Evolutionary conservation across 2,888 invertebrate genomes (phyloP).

Genomic region (Altica lythri): DNA sequence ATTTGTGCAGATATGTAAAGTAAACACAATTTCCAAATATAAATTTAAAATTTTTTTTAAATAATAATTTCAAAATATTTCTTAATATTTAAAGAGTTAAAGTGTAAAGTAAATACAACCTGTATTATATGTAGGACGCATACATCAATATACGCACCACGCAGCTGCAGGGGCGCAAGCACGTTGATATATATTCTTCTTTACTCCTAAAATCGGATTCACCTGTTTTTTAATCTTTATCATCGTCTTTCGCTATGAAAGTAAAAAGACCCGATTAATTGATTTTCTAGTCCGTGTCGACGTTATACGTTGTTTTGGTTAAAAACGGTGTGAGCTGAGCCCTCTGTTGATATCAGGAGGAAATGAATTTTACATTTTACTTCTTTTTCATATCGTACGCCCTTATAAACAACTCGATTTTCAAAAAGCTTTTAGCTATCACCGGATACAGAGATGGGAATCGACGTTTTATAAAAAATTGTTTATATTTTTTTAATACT

Average conservation of each 20-base stretch:
- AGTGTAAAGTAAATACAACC: no score
- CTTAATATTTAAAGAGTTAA: no score
- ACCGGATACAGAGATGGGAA: conserved; percentile 10
- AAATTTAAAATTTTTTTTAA: no score
- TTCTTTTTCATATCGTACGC: background rate
- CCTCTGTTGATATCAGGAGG: conserved; percentile 18
- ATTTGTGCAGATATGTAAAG: no score
- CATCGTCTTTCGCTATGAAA: conserved; percentile 1
- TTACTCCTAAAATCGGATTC: conserved; percentile 9
- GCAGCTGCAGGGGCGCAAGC: background rate
- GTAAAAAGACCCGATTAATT: conserved; percentile 19
- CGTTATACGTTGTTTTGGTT: no score
- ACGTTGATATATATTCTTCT: background rate
- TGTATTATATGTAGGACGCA: no score
- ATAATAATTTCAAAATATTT: no score
- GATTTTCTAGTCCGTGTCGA: conserved; percentile 15
- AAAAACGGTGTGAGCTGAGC: conserved; percentile 4
- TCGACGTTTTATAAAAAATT: background rate
- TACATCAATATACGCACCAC: background rate
- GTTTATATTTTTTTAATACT: background rate
- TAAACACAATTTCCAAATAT: no score
- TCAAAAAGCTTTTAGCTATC: conserved; percentile 12
- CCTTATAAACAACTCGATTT: conserved; percentile 24
- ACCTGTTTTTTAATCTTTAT: conserved; percentile 16
- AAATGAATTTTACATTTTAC: conserved; percentile 16